phyloP scores from a whole-genome alignment of 2,113 vertebrate genomes.

The Oxyruncus cristatus region DNA sequence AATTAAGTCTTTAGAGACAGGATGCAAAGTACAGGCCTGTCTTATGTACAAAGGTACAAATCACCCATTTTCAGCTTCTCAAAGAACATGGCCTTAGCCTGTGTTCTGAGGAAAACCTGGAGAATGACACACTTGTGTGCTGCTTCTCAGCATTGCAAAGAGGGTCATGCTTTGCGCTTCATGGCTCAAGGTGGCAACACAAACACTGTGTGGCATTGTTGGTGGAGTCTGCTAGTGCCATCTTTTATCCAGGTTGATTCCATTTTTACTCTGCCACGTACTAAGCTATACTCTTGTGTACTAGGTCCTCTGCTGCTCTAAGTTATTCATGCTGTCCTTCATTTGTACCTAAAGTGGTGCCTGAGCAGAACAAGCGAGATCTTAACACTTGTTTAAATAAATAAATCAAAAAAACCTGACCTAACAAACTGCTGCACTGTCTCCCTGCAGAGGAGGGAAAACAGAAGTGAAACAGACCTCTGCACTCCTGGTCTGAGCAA shows the following conservation, averaged over 20 bases:
- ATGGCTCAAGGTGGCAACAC: neutral
- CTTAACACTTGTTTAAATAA: neutral
- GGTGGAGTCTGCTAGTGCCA: neutral
- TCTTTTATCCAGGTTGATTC: neutral
- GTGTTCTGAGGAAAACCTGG: neutral
- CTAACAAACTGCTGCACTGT: neutral
- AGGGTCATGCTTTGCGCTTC: neutral
- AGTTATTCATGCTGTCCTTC: neutral
- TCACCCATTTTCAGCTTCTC: neutral
- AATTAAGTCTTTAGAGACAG: neutral
- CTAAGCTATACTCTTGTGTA: neutral
- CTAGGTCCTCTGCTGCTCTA: neutral
- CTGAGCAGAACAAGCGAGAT: neutral
- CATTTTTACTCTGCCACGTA: neutral
- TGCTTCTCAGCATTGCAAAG: neutral
- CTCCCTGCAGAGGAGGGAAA: neutral
- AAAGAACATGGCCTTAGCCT: neutral
- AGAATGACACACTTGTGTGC: neutral
- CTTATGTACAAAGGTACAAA: neutral
- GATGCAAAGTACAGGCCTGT: neutral
- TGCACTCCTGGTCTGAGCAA: neutral
- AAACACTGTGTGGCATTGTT: neutral
- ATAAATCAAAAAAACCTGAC: neutral
- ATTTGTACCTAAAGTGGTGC: neutral
- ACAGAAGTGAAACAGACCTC: neutral